Conservation (phyloP, 1,140 invertebrate genomes). For the Eumaeus atala region DNA sequence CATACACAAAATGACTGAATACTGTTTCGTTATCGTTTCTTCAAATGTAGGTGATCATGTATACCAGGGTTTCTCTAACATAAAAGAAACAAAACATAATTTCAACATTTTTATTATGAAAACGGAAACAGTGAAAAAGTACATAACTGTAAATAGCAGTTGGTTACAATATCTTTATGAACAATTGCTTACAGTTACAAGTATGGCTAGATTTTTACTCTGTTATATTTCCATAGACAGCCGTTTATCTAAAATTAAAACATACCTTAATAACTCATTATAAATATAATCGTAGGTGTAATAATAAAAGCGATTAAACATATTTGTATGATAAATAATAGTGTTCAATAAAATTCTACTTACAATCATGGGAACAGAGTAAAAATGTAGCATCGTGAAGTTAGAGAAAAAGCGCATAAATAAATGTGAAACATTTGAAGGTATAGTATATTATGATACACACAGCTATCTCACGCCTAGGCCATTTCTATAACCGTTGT, state of each 20-base stretch:
- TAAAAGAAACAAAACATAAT: constrained; percentile 29
- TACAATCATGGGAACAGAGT: constrained; percentile 36
- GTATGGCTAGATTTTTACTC: constrained; percentile 49
- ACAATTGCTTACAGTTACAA: constrained; percentile 61
- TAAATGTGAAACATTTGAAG: constrained; percentile 49
- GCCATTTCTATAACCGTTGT: neutral
- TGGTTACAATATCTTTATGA: constrained; percentile 64
- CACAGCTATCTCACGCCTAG: constrained; percentile 44
- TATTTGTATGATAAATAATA: constrained; percentile 8
- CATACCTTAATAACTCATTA: constrained; percentile 17
- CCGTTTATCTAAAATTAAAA: constrained; percentile 16
- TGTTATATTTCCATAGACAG: constrained; percentile 18
- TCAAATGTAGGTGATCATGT: too few relatives aligned
- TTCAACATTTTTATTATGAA: constrained; percentile 74
- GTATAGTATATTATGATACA: constrained; percentile 53
- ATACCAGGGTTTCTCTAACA: too few relatives aligned
- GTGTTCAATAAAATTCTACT: constrained; percentile 15
- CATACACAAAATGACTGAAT: too few relatives aligned
- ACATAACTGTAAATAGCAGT: constrained; percentile 72
- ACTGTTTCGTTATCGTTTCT: too few relatives aligned
- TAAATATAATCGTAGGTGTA: constrained; percentile 7
- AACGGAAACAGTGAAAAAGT: constrained; percentile 75
- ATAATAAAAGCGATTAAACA: constrained; percentile 10
- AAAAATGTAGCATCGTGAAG: constrained; percentile 45
- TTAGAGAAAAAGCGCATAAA: constrained; percentile 64